Base-by-base conservation (phyloP, 2,888 invertebrate genomes). In the Microplitis deprimator region DNA sequence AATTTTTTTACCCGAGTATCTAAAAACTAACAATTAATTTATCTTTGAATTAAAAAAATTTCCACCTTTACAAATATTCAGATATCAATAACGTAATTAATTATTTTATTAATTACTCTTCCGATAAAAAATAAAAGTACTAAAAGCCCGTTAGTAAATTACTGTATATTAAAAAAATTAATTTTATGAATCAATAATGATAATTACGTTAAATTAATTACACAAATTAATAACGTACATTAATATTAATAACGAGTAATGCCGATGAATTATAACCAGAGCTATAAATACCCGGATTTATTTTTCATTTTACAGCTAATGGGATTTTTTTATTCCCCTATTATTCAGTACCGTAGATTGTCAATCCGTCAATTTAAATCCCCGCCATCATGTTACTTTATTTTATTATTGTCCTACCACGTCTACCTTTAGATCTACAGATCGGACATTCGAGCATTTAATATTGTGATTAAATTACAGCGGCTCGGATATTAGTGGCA, bases 231-330 rank as follows among this genome's bases (percentile, higher is more conserved):
- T 50, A 50, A 8, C 13, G 13, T 50, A 8, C 4, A 50, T 50
- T 50, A 50, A 39, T 68, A 68, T 16, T 16, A 68, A 39, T 8
- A 68, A 40, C 7, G 1, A 6, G 39, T 40, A 16, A 10, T 68
- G n/a, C 16, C 20, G 8, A 8, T 59, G 8, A 59, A 50, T 68
- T 39, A 29, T 69, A 17, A 20, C 1, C 3, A 20, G 69, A 1
- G 5, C 6, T 13, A 20, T 7, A 59, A 20, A 59, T 5, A 20
- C n/a, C 1, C 4, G 6, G 41, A 69, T 69, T 20, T 41, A 69
- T 69, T 69, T 69, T 59, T 59, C 59, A 6, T 50, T 10, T 16
- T 8, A 69, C n/a, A 60, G 60, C 61, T 71, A 59, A 71, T 71
- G 59, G 13, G 2, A 16, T 38, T 29, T 60, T 39, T 61, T 16